Percentiles rank a stretch among this genome's conserved stretches.
Evolutionary conservation across 35 echinoderm and acorn worm species (phyloP).

Genomic region (Stichopus chloronotus): DNA sequence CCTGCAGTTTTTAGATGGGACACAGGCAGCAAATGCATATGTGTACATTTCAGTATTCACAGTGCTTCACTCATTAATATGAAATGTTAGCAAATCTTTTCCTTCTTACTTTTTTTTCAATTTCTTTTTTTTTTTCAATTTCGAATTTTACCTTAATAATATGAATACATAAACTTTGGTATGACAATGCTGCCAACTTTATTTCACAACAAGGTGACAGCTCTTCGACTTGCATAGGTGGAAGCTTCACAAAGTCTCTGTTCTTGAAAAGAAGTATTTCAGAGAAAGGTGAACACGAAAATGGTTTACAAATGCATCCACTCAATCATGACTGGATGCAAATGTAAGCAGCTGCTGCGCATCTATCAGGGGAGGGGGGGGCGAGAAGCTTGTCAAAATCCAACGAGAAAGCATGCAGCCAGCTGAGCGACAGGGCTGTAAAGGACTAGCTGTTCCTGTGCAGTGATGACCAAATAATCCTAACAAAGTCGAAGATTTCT

Average conservation of each 20-base stretch:
- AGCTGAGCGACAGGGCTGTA: background rate
- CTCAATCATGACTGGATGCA: conserved; percentile 23
- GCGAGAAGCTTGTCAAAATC: background rate
- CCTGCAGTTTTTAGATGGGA: background rate
- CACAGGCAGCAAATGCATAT: background rate
- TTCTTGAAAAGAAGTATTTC: too few species aligned
- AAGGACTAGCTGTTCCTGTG: conserved; percentile 3
- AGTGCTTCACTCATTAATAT: too few species aligned
- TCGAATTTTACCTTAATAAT: background rate
- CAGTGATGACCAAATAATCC: conserved; percentile 28
- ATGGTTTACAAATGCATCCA: conserved; percentile 42
- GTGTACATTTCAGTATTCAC: background rate
- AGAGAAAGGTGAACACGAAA: background rate
- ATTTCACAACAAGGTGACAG: too few species aligned
- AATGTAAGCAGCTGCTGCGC: conserved; percentile 30
- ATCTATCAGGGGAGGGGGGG: background rate
- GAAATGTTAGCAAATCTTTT: too few species aligned
- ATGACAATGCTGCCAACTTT: too few species aligned
- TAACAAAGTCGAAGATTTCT: background rate
- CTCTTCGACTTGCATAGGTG: too few species aligned
- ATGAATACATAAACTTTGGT: too few species aligned
- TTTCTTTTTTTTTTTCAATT: background rate
- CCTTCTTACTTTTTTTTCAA: background rate
- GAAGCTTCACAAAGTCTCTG: too few species aligned
- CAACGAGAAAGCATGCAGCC: background rate